phyloP scores from a whole-genome alignment of 2,113 vertebrate species.

The Paraplagusia blochii region DNA sequence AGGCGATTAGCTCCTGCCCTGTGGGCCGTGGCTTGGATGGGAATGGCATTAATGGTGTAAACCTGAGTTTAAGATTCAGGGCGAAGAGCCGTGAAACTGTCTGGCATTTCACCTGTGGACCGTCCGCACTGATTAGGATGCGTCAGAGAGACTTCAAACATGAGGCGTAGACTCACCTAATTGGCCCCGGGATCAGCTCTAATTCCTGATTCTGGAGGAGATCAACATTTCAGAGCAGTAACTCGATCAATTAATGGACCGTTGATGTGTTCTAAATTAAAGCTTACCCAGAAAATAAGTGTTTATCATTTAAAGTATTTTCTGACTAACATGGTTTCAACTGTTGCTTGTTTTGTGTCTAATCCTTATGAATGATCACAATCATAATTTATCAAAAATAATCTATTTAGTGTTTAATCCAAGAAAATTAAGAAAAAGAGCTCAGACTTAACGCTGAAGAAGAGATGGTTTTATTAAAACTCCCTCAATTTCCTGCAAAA shows the following conservation, averaged over 20 bases:
- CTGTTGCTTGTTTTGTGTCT: too few relatives aligned
- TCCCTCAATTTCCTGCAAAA: too few relatives aligned
- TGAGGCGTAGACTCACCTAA: conserved; percentile 57
- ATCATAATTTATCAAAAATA: too few relatives aligned
- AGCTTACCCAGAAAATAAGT: conserved; percentile 33
- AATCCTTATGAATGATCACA: too few relatives aligned
- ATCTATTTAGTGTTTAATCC: too few relatives aligned
- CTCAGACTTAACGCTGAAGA: too few relatives aligned
- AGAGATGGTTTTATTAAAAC: too few relatives aligned
- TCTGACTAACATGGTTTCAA: too few relatives aligned
- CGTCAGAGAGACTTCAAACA: conserved; percentile 12
- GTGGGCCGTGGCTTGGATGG: conserved; percentile 45
- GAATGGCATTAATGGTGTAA: conserved; percentile 44
- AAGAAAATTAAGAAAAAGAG: too few relatives aligned
- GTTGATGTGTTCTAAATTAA: conserved; percentile 72
- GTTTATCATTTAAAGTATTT: too few relatives aligned
- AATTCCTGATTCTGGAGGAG: conserved; percentile 67
- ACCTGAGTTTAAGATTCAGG: conserved; percentile 62
- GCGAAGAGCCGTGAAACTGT: conserved; percentile 28
- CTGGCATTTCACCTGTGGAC: conserved; percentile 75
- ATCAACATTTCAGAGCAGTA: conserved; percentile 70
- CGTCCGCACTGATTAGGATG: conserved; percentile 68
- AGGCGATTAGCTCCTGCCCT: conserved; percentile 44
- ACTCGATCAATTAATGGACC: conserved; percentile 72
- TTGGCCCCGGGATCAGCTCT: conserved; percentile 66